Evolutionary conservation across 2,797 vertebrate species (phyloP).

Genomic region (Acanthis flammea): DNA sequence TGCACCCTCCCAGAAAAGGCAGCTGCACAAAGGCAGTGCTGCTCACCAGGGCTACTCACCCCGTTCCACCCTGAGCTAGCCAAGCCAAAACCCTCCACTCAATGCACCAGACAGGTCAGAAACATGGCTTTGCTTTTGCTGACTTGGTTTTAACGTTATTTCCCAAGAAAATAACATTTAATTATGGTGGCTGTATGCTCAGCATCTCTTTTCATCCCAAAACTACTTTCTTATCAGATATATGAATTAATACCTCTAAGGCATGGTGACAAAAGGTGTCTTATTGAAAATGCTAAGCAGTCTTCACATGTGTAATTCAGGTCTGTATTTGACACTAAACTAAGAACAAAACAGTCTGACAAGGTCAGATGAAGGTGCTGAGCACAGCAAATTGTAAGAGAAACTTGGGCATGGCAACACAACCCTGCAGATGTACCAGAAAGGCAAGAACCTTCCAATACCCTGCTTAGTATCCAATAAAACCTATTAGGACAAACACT

Average conservation of each 20-base stretch:
- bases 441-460: neutral
- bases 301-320: neutral
- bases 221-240: neutral
- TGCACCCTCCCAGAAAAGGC: neutral
- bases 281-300: neutral
- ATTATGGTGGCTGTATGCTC: neutral
- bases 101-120: neutral
- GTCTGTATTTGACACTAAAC: neutral
- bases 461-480: conserved; percentile 1
- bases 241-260: neutral
- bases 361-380: neutral
- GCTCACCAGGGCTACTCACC: neutral
- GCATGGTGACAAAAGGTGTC: neutral
- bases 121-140: neutral
- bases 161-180: neutral
- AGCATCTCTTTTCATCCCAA: neutral
- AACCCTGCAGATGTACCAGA: neutral
- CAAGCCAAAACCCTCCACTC: neutral
- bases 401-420: neutral
- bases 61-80: rapidly evolving
- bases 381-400: neutral
- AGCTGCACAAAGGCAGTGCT: neutral
- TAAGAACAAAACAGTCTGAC: neutral
- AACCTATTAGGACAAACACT: conserved; percentile 15
- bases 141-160: neutral